Conservation (phyloP, 2,888 invertebrate species). For the Pristionchus entomophagus region DNA sequence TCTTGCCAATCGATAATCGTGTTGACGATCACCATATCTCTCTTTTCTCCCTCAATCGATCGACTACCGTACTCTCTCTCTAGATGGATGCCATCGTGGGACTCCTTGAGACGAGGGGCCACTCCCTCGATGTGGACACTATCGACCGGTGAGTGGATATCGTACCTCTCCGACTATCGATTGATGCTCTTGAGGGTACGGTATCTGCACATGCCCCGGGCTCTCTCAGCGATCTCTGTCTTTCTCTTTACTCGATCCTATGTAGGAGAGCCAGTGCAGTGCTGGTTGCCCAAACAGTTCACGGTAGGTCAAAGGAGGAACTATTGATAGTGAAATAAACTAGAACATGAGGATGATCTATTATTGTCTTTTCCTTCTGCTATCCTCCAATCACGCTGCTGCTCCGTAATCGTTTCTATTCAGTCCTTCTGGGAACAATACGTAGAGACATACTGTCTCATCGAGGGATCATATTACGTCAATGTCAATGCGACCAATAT, state of each 20-base stretch:
- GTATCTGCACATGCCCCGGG: slow-evolving; percentile 54
- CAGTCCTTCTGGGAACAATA: slow-evolving; percentile 77
- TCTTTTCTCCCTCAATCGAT: not conserved
- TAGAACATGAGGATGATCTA: too few relatives aligned
- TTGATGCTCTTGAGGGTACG: slow-evolving; percentile 50
- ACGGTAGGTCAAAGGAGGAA: slow-evolving; percentile 48
- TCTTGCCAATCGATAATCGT: not conserved
- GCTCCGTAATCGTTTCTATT: too few relatives aligned
- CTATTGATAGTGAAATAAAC: not conserved
- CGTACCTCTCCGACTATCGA: too few relatives aligned
- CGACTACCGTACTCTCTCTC: not conserved
- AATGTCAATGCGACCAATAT: slow-evolving; percentile 59
- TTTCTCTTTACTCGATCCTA: slow-evolving; percentile 76
- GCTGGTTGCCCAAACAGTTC: slow-evolving; percentile 75
- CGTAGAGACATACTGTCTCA: slow-evolving; percentile 79
- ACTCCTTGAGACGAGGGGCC: slow-evolving; percentile 34
- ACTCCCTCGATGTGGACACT: slow-evolving; percentile 43
- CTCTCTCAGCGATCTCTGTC: slow-evolving; percentile 51
- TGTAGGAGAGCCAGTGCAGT: slow-evolving; percentile 78
- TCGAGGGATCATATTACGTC: slow-evolving; percentile 78
- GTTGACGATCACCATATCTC: slow-evolving; percentile 39
- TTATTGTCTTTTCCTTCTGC: not conserved
- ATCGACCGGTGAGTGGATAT: slow-evolving; percentile 46
- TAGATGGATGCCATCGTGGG: slow-evolving; percentile 21
- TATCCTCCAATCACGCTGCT: too few relatives aligned